Evolutionary conservation across 2,113 vertebrate genomes (phyloP).

Genomic region (Tyrannus savana): DNA sequence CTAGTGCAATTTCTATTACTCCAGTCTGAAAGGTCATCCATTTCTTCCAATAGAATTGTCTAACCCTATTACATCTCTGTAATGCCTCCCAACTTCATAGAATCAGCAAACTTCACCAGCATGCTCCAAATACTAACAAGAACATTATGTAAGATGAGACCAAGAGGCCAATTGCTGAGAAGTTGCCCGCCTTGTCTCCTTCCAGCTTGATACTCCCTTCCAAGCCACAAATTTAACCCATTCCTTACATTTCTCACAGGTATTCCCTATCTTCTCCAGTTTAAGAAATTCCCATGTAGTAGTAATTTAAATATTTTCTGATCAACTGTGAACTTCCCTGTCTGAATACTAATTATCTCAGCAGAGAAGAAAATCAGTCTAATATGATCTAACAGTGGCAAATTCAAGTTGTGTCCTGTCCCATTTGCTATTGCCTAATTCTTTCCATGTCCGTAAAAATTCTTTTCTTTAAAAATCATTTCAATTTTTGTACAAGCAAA

Average conservation of each 20-base stretch:
- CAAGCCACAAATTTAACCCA: not conserved
- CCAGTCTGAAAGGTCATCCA: not conserved
- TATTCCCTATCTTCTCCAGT: not conserved
- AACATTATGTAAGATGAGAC: not conserved
- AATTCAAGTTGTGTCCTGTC: not conserved
- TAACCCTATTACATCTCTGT: not conserved
- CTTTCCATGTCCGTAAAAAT: not conserved
- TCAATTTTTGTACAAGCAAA: not conserved
- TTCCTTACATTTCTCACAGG: not conserved
- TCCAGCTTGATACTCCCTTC: not conserved
- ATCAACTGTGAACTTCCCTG: not conserved
- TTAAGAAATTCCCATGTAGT: not conserved
- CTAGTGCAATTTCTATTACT: not conserved
- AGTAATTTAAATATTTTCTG: slow-evolving; percentile 3
- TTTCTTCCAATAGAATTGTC: slow-evolving; percentile 31
- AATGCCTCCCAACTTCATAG: not conserved
- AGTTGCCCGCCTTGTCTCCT: not conserved
- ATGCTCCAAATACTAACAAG: not conserved
- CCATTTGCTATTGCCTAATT: not conserved
- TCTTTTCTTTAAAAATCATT: not conserved
- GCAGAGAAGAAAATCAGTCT: not conserved
- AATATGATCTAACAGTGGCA: not conserved
- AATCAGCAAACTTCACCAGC: not conserved
- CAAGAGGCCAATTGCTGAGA: not conserved
- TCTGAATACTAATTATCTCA: not conserved